Base-by-base conservation (phyloP, 2,113 vertebrate genomes). In the Trematomus loennbergii region DNA sequence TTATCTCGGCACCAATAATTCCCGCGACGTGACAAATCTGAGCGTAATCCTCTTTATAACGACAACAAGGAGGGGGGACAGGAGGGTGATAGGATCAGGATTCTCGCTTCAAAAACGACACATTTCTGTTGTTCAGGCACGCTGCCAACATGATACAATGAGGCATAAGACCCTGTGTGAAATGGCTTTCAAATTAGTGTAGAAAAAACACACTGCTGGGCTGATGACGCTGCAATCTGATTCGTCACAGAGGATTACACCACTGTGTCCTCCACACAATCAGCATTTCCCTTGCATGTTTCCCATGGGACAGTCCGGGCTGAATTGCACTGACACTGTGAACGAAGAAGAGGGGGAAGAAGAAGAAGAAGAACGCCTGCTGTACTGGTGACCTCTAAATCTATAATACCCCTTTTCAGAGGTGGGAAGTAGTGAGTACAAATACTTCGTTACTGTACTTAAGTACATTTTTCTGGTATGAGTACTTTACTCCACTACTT, bases 171-270 rank as follows among this genome's bases (percentile, higher is more conserved):
- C 10, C 36, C 63, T 13, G 33, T 75, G 81, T 45, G 75, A 81
- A 86, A 82, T 29, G 72, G 25, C 57, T 81, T 76, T 73, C 36
- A 88, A 90, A 87, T 88, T 80, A 89, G 79, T 80, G n/a, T 25
- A 36, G 69, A 84, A 88, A 67, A 83, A 81, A 87, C 84, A 78
- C 57, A 52, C 36, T 18, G 78, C 58, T 36, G 36, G 33, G 50
- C 15, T 59, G 82, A 81, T 54, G 87, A 78, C 53, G 18, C 25
- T 16, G 20, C 78, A 82, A 91, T 82, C 64, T 79, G 93, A 92
- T 94, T 92, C 88, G 91, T 91, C 88, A 91, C 85, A 86, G 89
- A 77, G 67, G 91, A 88, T 86, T 89, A 91, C 62, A 89, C 72
- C 81, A 85, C 71, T 15, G 57, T 66, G 75, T 83, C 81, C 69